Evolutionary conservation across 1,140 invertebrate species (phyloP).

Genomic region (Lordiphosa collinella): DNA sequence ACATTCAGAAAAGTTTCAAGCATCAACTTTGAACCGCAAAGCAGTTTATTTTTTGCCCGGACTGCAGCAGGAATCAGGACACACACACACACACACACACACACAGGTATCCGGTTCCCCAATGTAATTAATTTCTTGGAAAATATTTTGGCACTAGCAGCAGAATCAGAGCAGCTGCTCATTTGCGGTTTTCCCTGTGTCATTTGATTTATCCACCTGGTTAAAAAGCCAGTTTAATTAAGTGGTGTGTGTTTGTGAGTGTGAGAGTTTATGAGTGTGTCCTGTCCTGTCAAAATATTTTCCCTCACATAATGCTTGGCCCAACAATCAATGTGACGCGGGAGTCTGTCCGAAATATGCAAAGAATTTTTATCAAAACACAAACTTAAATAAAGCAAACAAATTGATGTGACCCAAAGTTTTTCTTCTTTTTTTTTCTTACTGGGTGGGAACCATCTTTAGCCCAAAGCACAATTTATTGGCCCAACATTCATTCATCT

Average conservation of each 20-base stretch:
- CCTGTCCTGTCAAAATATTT: constrained; percentile 39
- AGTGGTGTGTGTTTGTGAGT: constrained; percentile 9
- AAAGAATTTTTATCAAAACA: constrained; percentile 62
- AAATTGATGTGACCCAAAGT: constrained; percentile 51
- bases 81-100: constrained; percentile 26
- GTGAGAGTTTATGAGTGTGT: neutral
- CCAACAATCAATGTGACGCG: constrained; percentile 41
- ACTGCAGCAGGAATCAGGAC: constrained; percentile 66
- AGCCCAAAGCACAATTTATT: constrained; percentile 69
- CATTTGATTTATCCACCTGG: constrained; percentile 61
- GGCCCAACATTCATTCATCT: constrained; percentile 69
- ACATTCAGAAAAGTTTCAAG: constrained; percentile 62
- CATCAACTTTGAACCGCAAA: constrained; percentile 75
- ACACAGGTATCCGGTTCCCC: constrained; percentile 1
- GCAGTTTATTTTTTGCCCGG: constrained; percentile 66
- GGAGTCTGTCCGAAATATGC: constrained; percentile 31
- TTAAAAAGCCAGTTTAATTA: constrained; percentile 59
- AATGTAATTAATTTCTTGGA: constrained; percentile 66
- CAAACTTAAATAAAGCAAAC: constrained; percentile 74
- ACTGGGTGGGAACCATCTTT: constrained; percentile 14
- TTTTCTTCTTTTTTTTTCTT: neutral
- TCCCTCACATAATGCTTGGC: constrained; percentile 42
- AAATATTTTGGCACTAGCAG: constrained; percentile 48
- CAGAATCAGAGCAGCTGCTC: constrained; percentile 19
- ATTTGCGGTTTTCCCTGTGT: constrained; percentile 44